These are phyloP conservation scores for Gambelia wislizenii DNA, from an alignment of 2,797 vertebrate genomes.

Conservation along the genomic window DNA sequence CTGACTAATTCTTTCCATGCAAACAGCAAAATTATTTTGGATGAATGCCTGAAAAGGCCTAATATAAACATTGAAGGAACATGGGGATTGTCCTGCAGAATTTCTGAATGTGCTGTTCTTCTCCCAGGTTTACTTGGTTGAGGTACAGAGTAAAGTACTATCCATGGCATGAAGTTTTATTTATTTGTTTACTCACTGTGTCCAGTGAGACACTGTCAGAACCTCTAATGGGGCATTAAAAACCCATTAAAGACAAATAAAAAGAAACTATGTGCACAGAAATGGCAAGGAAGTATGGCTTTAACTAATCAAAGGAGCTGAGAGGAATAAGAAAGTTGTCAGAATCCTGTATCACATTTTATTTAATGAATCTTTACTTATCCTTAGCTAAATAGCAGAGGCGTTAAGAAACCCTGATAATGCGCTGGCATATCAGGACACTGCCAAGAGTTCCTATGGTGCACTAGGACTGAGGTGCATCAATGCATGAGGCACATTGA, in stretches of 20 bases:
- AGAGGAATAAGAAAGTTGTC: conserved; percentile 27
- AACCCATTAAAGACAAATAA: neutral
- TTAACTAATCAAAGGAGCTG: neutral
- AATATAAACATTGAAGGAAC: neutral
- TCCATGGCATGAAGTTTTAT: neutral
- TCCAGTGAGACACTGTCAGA: accelerated
- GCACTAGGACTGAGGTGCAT: no score
- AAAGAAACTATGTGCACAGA: neutral
- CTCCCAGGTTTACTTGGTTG: neutral
- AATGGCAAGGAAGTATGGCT: neutral
- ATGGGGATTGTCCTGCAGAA: neutral
- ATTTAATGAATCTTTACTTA: no score
- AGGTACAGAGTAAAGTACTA: neutral
- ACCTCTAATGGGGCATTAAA: neutral
- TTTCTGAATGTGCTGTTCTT: neutral
- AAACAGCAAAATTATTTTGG: neutral
- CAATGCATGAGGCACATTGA: no score
- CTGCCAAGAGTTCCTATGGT: no score
- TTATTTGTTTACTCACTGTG: neutral
- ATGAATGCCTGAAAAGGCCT: neutral
- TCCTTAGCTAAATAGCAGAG: no score
- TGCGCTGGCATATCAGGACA: no score
- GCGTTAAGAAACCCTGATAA: no score
- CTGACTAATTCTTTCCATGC: neutral
- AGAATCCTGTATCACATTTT: no score